Evolutionary conservation across 2,888 invertebrate genomes (phyloP).

Genomic region (Trichacis sp.): DNA sequence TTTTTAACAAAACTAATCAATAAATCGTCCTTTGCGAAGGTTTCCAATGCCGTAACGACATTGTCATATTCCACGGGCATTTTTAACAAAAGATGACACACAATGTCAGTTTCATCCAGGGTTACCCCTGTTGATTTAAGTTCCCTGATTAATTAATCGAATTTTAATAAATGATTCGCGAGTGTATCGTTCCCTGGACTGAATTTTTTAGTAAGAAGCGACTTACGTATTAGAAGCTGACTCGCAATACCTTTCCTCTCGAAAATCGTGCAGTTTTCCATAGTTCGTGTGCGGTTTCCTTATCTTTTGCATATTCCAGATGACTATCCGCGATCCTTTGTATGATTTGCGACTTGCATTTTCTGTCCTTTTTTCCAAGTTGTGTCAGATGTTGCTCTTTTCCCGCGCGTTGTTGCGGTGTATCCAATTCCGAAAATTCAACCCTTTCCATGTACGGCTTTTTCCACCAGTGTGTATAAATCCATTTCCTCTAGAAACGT

Average conservation of each 20-base stretch:
- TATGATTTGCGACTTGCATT: conserved; percentile 47
- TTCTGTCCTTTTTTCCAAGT: conserved; percentile 21
- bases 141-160: conserved; percentile 42
- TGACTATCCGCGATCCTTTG: conserved; percentile 39
- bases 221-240: conserved; percentile 46
- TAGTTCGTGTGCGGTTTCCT: conserved; percentile 1
- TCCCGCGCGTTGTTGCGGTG: not conserved
- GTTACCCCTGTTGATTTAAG: conserved; percentile 37
- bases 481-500: conserved; percentile 33
- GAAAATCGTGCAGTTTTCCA: not conserved
- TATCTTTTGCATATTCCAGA: conserved; percentile 51
- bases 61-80: conserved; percentile 42
- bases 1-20: conserved; percentile 44
- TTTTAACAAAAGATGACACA: too few relatives aligned
- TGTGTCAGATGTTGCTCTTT: not conserved
- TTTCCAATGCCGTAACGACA: conserved; percentile 45
- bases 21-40: conserved; percentile 21
- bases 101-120: conserved; percentile 19
- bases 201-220: conserved; percentile 18
- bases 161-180: conserved; percentile 37
- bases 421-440: not conserved
- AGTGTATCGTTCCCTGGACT: conserved; percentile 17
- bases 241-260: conserved; percentile 44
- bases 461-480: conserved; percentile 19
- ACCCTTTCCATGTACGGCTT: conserved; percentile 20